Conservation (phyloP, 37 sponge, comb jelly and placozoan species). For the Bolinopsis microptera region DNA sequence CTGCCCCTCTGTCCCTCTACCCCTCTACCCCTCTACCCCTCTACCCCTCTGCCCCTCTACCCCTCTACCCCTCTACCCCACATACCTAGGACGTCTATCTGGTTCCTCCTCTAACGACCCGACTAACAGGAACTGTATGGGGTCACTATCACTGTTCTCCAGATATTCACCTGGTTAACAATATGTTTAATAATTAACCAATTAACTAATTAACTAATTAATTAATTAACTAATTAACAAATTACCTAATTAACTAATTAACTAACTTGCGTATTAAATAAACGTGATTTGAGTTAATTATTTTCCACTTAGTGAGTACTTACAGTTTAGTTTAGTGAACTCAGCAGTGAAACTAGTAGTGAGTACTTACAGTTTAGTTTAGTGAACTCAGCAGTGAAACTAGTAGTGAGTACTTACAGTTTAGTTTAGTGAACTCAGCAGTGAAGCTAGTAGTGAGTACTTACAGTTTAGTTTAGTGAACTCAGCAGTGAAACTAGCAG, state of each 20-base stretch:
- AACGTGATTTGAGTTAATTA: too few species aligned
- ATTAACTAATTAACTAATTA: too few species aligned
- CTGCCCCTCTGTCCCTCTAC: too few species aligned
- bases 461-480: conserved; percentile 22
- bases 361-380: not conserved
- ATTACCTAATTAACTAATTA: too few species aligned
- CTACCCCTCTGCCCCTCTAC: too few species aligned
- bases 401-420: not conserved
- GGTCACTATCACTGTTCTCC: conserved; percentile 25
- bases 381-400: not conserved
- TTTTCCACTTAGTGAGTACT: too few species aligned
- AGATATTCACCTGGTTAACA: conserved; percentile 37
- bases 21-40: too few species aligned
- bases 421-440: not conserved
- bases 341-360: too few species aligned
- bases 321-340: not conserved
- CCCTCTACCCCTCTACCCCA: too few species aligned
- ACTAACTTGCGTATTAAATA: too few species aligned
- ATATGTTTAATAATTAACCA: too few species aligned
- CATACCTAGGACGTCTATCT: not conserved
- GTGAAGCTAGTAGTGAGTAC: not conserved
- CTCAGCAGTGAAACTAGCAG: not conserved
- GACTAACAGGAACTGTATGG: not conserved
- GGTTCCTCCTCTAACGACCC: conserved; percentile 4
- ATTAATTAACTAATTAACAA: too few species aligned